These are phyloP conservation scores for Cyclura pinguis DNA, from an alignment of 2,797 vertebrate genomes.

Conservation along the genomic window DNA sequence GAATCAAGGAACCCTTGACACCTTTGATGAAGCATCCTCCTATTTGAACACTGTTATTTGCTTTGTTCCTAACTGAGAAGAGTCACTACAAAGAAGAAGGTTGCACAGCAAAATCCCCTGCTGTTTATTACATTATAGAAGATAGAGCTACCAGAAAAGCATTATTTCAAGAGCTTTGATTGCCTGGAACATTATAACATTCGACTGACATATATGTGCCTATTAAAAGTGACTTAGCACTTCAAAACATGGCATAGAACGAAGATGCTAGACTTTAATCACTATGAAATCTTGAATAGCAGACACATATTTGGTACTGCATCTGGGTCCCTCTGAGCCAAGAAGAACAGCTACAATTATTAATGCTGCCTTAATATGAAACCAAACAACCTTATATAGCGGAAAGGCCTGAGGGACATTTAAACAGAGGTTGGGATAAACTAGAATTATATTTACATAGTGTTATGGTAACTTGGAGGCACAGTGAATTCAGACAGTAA, in stretches of 20 bases:
- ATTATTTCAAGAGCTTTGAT: not conserved
- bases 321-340: conserved; percentile 29
- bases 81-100: not conserved
- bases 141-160: not conserved
- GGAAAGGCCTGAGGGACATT: conserved; percentile 25
- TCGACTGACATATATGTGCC: conserved; percentile 10
- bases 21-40: not conserved
- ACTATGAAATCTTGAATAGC: conserved; percentile 29
- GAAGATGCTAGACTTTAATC: conserved; percentile 20
- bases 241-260: not conserved
- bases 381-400: conserved; percentile 24
- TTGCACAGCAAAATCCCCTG: not conserved
- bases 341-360: conserved; percentile 11
- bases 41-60: not conserved
- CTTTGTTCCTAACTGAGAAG: not conserved
- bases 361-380: conserved; percentile 36
- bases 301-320: conserved; percentile 28
- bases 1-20: not conserved
- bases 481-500: conserved; percentile 25
- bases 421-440: conserved; percentile 32
- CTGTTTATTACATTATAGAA: not conserved
- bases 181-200: not conserved
- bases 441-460: conserved; percentile 40
- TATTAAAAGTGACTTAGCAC: conserved; percentile 27
- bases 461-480: conserved; percentile 17